phyloP scores from a whole-genome alignment of 1,140 invertebrate genomes.

The Drosophila bipectinata region DNA sequence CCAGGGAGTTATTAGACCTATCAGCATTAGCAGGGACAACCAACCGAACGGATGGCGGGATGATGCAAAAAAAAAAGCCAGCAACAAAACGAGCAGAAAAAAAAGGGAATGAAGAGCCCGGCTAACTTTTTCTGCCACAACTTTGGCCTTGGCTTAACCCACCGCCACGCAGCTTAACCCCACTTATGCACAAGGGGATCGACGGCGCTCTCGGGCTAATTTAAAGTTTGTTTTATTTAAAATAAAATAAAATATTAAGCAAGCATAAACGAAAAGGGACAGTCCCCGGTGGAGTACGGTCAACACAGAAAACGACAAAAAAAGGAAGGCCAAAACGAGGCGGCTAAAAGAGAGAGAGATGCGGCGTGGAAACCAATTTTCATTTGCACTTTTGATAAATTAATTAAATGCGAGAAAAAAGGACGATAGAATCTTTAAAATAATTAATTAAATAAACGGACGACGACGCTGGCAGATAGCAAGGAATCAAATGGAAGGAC shows the following conservation, averaged over 20 bases:
- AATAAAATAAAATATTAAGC: conserved; percentile 70
- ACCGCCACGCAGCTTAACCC: conserved; percentile 66
- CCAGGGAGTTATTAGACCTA: conserved; percentile 79
- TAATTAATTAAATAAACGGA: conserved; percentile 81
- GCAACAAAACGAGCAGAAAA: conserved; percentile 13
- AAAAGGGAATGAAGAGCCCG: conserved; percentile 22
- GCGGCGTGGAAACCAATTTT: conserved; percentile 51
- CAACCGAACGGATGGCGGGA: conserved; percentile 3
- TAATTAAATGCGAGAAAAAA: conserved; percentile 73
- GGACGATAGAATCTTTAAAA: conserved; percentile 73
- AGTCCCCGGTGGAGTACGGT: neutral
- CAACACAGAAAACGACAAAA: neutral
- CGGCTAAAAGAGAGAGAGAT: conserved; percentile 21
- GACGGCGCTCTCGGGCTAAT: conserved; percentile 50
- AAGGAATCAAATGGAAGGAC: conserved; percentile 30
- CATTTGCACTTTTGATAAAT: conserved; percentile 82
- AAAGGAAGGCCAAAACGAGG: neutral
- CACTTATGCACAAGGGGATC: conserved; percentile 57
- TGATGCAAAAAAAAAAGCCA: conserved; percentile 18
- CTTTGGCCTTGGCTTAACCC: conserved; percentile 70
- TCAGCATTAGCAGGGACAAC: conserved; percentile 56
- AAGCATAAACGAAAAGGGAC: conserved; percentile 34
- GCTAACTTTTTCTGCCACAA: conserved; percentile 60
- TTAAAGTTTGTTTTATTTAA: conserved; percentile 77
- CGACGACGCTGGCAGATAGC: conserved; percentile 41